Evolutionary conservation across 2,888 invertebrate genomes (phyloP), one percentile per base, ranked within the genome.

Genomic region (Diachrysia chrysitis): DNA sequence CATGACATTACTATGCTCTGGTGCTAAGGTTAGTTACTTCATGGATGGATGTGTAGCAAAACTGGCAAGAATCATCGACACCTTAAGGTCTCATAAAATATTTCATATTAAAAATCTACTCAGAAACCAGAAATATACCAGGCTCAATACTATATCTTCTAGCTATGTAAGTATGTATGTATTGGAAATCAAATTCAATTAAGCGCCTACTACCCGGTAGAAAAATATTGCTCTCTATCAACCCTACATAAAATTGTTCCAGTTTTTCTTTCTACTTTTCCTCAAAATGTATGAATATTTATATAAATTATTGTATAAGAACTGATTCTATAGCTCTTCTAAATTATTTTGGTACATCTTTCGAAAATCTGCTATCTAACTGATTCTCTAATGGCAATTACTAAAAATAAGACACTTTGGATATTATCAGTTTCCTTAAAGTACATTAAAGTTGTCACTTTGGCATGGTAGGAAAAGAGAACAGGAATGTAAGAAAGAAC

Each of bases 341-440:
- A 93, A 87, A 85, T 84, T 86, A 88, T 90, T 85, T 91, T 86
- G 89, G 88, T 93, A 94, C 89, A 94, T 83, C 90, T 92, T 93
- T 94, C 87, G 89, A 93, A 94, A 92, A 92, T 93, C 89, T 89
- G 89, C 94, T 94, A 94, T 79, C 93, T 94, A 94, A 90, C 91
- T 93, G 92, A 89, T 90, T 86, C 79, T 87, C 93, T 94, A 95
- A 92, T 93, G 92, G 92, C 89, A 89, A 89, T 92, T 93, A 93
- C 94, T 95, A 94, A 93, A 90, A 93, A 94, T 94, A 95, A 94
- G 95, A 95, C 94, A 95, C 94, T 92, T 93, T 86, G 85, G 90
- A 91, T 93, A 93, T 92, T 90, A 92, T 94, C 89, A 89, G 89
- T 93, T 93, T 90, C 87, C 89, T 92, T 92, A 90, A 78, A 87